Conservation (phyloP, 30 jellyfish, hydroid and myxozoan species). For the Hydractinia symbiolongicarpus region DNA sequence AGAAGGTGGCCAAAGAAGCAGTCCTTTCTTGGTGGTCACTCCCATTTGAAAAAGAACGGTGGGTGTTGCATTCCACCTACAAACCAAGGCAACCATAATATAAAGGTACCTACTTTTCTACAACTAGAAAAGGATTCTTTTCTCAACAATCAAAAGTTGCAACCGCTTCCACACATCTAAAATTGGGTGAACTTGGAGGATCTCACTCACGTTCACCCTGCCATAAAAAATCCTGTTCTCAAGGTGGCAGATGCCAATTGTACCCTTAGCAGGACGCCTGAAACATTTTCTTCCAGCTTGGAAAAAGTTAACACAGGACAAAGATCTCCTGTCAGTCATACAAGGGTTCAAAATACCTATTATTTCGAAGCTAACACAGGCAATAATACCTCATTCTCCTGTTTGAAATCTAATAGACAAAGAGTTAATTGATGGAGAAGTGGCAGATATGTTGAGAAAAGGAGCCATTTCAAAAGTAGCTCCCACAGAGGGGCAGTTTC, state of each 20-base stretch:
- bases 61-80: neutral
- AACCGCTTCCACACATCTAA: neutral
- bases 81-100: neutral
- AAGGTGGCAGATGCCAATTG: neutral
- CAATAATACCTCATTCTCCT: neutral
- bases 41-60: neutral
- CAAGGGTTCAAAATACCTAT: constrained; percentile 2
- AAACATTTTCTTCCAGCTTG: neutral
- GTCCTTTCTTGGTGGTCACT: neutral
- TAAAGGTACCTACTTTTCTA: neutral
- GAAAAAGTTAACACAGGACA: neutral
- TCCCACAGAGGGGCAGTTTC: too few species aligned
- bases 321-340: neutral
- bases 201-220: constrained; percentile 1
- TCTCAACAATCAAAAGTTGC: neutral
- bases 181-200: constrained; percentile 16
- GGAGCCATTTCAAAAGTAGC: too few species aligned
- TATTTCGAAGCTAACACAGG: neutral
- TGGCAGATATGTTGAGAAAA: too few species aligned
- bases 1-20: too few species aligned
- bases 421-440: neutral
- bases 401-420: neutral
- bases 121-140: neutral
- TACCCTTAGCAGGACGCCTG: neutral
- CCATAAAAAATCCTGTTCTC: neutral